These are phyloP conservation scores for Pachliopta kotzebuea DNA, from an alignment of 2,888 invertebrate genomes.

Conservation along the genomic window DNA sequence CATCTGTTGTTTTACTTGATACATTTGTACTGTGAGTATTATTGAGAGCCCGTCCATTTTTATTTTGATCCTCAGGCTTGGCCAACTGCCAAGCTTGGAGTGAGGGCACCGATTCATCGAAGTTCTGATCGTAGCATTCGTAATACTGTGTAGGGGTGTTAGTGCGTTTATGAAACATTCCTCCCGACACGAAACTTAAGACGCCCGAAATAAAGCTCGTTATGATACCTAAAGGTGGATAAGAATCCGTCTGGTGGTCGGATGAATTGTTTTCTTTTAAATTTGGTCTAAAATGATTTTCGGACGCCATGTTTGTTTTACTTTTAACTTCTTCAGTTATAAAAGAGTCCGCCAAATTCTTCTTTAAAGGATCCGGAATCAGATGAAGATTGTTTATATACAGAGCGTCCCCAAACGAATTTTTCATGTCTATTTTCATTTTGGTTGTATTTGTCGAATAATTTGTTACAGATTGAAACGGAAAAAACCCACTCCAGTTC, in stretches of 20 bases:
- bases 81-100: slow-evolving; percentile 51
- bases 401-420: slow-evolving; percentile 49
- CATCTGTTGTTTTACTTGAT: slow-evolving; percentile 39
- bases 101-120: slow-evolving; percentile 43
- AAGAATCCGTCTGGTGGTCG: slow-evolving; percentile 38
- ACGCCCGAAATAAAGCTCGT: slow-evolving; percentile 60
- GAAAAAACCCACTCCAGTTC: slow-evolving; percentile 40
- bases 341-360: slow-evolving; percentile 65
- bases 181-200: slow-evolving; percentile 55
- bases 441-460: slow-evolving; percentile 53
- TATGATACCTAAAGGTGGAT: slow-evolving; percentile 50
- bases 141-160: slow-evolving; percentile 48
- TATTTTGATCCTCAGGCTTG: slow-evolving; percentile 58
- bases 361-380: slow-evolving; percentile 62
- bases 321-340: slow-evolving; percentile 41
- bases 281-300: slow-evolving; percentile 31
- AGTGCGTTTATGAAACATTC: slow-evolving; percentile 53
- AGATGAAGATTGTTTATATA: slow-evolving; percentile 56
- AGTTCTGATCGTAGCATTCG: slow-evolving; percentile 48
- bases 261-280: slow-evolving; percentile 35
- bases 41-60: slow-evolving; percentile 53
- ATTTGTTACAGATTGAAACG: slow-evolving; percentile 51
- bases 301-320: slow-evolving; percentile 32
- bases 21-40: slow-evolving; percentile 38
- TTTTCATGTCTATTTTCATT: slow-evolving; percentile 50